Evolutionary conservation across 1,140 invertebrate genomes (phyloP), one percentile per base, ranked within the genome.

Genomic region (Drosophila persimilis): DNA sequence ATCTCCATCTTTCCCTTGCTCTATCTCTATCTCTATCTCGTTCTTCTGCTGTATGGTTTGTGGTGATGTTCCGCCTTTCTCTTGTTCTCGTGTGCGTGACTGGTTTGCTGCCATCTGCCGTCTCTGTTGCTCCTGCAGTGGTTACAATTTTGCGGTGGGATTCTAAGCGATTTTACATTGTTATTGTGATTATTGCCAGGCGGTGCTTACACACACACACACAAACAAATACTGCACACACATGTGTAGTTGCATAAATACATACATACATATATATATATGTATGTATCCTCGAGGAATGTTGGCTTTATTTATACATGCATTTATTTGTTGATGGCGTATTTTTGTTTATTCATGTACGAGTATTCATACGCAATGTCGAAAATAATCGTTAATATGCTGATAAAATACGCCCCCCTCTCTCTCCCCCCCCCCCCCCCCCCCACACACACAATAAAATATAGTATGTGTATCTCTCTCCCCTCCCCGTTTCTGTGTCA

Each of bases 111-210:
- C 31, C 24, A 26, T 26, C 24, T 35, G 44, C 29, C 39, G 31
- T 43, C 29, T 45, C 22, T 15, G 7, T 41, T 29, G 20, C 24
- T 26, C 17, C 20, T 24, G 43, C 56, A 45, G 62, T 57, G 73
- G 58, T 62, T 67, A 81, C 59, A 81, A 2, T 63, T 73, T 81
- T 86, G 83, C 74, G 81, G 78, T 88, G 88, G 59, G 81, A 88
- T 83, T 86, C 81, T 83, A 86, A 86, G 83, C 83, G 83, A 86
- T 88, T 86, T 86, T 86, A 81, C 81, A 88, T 88, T 86, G 81
- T 88, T 86, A 88, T 86, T 86, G 78, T 86, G 88, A 83, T 88
- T 86, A 86, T 80, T 88, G 74, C 48, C 67, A 48, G 41, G 62
- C 62, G 44, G n/a, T 54, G 45, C 39, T 20, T 20, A 6, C n/a